These are phyloP conservation scores for Serrognathus titanus DNA, from an alignment of 2,888 invertebrate genomes.

Conservation along the genomic window DNA sequence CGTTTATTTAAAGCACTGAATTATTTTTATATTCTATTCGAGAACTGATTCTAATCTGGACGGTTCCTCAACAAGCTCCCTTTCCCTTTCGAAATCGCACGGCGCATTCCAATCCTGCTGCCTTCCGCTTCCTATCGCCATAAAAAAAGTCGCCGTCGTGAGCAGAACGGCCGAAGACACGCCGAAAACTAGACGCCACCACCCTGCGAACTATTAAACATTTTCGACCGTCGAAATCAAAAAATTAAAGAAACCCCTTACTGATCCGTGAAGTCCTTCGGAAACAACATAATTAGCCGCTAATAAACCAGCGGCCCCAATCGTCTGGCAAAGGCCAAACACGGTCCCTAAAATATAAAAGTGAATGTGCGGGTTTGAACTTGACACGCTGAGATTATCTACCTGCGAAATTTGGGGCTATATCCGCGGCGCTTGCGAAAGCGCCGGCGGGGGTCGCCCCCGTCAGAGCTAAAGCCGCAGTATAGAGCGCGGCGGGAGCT, in stretches of 20 bases:
- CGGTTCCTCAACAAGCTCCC: conserved; percentile 43
- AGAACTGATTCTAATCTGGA: conserved; percentile 45
- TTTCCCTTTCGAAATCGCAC: conserved; percentile 40
- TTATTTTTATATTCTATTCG: conserved; percentile 29
- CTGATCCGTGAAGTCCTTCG: conserved; percentile 57
- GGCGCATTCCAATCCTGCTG: conserved; percentile 57
- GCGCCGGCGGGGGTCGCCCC: conserved; percentile 59
- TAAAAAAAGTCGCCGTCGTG: conserved; percentile 55
- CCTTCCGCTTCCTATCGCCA: conserved; percentile 57
- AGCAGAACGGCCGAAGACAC: conserved; percentile 56
- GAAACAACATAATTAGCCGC: conserved; percentile 58
- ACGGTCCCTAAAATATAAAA: conserved; percentile 43
- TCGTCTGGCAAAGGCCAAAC: conserved; percentile 53
- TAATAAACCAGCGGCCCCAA: conserved; percentile 56
- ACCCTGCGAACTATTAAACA: conserved; percentile 52
- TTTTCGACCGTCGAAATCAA: background rate
- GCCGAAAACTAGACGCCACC: conserved; percentile 59
- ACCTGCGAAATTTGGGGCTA: conserved; percentile 55
- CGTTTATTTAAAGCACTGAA: too few species aligned
- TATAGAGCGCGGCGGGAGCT: conserved; percentile 56
- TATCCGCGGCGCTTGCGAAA: conserved; percentile 58
- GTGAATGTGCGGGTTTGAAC: too few species aligned
- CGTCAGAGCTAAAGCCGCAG: conserved; percentile 55
- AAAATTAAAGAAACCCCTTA: conserved; percentile 36
- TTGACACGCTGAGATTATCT: background rate